phyloP scores from a whole-genome alignment of 2,797 vertebrate genomes.

The Hyperoplus lanceolatus region DNA sequence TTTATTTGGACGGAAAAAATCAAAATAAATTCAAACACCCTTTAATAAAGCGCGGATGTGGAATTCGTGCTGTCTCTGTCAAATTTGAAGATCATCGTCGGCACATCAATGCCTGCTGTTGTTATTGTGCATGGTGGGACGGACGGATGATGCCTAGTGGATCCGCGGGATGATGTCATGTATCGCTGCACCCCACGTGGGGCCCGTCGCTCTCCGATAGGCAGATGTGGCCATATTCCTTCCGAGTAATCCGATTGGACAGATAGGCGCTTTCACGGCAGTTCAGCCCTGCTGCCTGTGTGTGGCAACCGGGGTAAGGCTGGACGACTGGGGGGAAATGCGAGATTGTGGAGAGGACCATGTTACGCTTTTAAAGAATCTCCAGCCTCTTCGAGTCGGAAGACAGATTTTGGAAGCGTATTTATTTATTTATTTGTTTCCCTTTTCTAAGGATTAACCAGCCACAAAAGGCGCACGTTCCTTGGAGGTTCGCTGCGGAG shows the following conservation, averaged over 20 bases:
- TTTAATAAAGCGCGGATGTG: conserved; percentile 62
- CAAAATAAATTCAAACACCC: not conserved
- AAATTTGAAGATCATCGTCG: conserved; percentile 62
- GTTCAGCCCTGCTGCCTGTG: conserved; percentile 89
- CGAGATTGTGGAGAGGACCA: conserved; percentile 82
- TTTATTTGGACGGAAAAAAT: conserved; percentile 46
- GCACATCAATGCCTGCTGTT: conserved; percentile 62
- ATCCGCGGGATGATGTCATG: conserved; percentile 80
- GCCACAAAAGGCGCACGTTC: conserved; percentile 64
- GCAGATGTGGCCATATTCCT: conserved; percentile 74
- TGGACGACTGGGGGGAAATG: conserved; percentile 80
- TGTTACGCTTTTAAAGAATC: conserved; percentile 82
- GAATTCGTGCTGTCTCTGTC: conserved; percentile 56
- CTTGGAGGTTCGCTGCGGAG: conserved; percentile 76
- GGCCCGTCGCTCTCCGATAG: conserved; percentile 82
- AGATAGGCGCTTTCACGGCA: conserved; percentile 89
- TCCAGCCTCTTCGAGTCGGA: conserved; percentile 72
- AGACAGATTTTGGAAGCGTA: conserved; percentile 72
- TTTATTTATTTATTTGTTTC: conserved; percentile 33
- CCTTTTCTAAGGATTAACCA: conserved; percentile 72
- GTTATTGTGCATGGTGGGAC: conserved; percentile 60
- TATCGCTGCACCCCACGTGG: conserved; percentile 88
- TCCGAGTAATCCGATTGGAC: conserved; percentile 88
- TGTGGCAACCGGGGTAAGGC: conserved; percentile 87
- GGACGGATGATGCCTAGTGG: conserved; percentile 71